Conservation (phyloP, 2,113 vertebrate species). For the Collichthys lucidus region DNA sequence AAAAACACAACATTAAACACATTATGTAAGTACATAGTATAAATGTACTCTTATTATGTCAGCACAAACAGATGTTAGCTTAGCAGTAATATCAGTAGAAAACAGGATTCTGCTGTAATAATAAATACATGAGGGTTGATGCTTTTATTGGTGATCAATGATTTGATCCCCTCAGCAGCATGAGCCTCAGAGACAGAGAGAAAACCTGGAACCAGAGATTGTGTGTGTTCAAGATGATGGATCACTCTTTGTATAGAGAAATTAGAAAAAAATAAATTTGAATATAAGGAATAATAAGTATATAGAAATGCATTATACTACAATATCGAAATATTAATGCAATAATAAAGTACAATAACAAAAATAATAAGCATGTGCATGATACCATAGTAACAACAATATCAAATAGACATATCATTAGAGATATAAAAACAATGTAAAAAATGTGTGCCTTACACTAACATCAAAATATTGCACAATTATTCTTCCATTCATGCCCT, state of each 20-base stretch:
- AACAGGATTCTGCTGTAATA: background rate
- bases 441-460: too few species aligned
- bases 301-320: too few species aligned
- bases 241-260: background rate
- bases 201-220: conserved; percentile 16
- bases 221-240: background rate
- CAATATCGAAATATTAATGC: too few species aligned
- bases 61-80: background rate
- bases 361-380: too few species aligned
- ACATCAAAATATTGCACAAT: too few species aligned
- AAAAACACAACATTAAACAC: background rate
- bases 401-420: too few species aligned
- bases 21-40: background rate
- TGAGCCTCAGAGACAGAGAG: conserved; percentile 2
- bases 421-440: too few species aligned
- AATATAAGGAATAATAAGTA: too few species aligned
- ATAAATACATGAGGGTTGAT: background rate
- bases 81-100: background rate
- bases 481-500: too few species aligned
- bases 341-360: too few species aligned
- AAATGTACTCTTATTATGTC: background rate
- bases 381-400: too few species aligned
- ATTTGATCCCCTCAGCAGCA: background rate
- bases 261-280: too few species aligned
- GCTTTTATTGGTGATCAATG: background rate